Percentiles rank a stretch among this genome's conserved stretches.
Conservation (phyloP, 2,113 vertebrate genomes). For the Coracopsis vasa region DNA sequence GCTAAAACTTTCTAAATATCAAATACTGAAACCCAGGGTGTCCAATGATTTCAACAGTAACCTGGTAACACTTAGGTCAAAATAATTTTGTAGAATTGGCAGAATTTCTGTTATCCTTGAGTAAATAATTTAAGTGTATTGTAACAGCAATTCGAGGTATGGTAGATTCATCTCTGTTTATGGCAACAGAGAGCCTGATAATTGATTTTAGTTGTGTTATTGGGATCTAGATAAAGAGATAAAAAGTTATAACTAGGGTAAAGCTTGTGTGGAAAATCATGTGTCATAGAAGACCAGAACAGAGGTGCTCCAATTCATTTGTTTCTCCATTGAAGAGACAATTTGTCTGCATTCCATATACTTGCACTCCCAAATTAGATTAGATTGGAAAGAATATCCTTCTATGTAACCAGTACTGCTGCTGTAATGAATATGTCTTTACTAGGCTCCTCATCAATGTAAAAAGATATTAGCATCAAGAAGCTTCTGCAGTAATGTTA, state of each 20-base stretch:
- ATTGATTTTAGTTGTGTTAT: background rate
- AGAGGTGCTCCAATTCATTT: background rate
- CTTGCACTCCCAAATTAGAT: background rate
- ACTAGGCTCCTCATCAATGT: background rate
- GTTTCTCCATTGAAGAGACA: background rate
- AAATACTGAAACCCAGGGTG: background rate
- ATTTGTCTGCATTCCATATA: background rate
- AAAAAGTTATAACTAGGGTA: background rate
- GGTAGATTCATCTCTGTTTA: background rate
- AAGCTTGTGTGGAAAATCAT: background rate
- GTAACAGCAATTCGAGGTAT: background rate
- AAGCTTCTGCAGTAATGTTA: background rate
- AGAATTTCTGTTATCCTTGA: background rate
- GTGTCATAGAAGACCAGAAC: background rate
- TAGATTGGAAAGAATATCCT: background rate
- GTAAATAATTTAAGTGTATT: background rate
- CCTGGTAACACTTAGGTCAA: background rate
- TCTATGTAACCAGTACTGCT: background rate
- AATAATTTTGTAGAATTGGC: background rate
- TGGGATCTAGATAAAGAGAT: background rate
- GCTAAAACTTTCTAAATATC: background rate
- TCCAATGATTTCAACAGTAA: background rate
- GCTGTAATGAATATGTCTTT: background rate
- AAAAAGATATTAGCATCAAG: background rate
- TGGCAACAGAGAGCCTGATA: background rate